phyloP scores from a whole-genome alignment of 1,140 invertebrate genomes.

The Orchestia grillus region DNA sequence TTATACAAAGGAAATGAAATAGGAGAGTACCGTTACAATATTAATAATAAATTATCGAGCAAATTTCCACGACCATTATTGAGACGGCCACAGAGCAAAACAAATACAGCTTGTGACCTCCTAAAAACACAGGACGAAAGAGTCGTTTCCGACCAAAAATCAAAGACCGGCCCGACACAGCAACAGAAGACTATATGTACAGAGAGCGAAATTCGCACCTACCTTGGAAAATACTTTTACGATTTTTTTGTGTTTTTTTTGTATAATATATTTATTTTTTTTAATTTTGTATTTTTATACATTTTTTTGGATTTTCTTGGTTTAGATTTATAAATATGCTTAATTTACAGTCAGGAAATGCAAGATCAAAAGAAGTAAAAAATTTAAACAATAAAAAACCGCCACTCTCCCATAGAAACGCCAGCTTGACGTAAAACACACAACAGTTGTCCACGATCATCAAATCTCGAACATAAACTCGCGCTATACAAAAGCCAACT shows the following conservation, averaged over 20 bases:
- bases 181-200: constrained; percentile 11
- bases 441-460: not conserved
- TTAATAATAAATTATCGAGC: not conserved
- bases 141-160: not conserved
- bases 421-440: not conserved
- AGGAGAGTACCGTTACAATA: not conserved
- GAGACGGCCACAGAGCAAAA: not conserved
- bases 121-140: not conserved
- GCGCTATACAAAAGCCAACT: not conserved
- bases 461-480: not conserved
- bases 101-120: constrained; percentile 33
- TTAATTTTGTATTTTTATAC: constrained; percentile 5
- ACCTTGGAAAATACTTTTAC: constrained; percentile 13
- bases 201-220: not conserved
- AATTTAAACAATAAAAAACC: constrained; percentile 27
- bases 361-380: not conserved
- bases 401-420: not conserved
- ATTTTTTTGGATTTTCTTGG: constrained; percentile 37
- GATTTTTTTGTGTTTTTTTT: constrained; percentile 20
- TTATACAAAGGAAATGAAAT: not conserved
- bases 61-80: not conserved
- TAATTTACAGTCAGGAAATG: constrained; percentile 29
- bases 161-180: not conserved
- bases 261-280: constrained; percentile 29
- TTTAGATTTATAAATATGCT: not conserved